Base-by-base conservation (phyloP, 1,140 invertebrate genomes). In the Zaprionus ornatus region DNA sequence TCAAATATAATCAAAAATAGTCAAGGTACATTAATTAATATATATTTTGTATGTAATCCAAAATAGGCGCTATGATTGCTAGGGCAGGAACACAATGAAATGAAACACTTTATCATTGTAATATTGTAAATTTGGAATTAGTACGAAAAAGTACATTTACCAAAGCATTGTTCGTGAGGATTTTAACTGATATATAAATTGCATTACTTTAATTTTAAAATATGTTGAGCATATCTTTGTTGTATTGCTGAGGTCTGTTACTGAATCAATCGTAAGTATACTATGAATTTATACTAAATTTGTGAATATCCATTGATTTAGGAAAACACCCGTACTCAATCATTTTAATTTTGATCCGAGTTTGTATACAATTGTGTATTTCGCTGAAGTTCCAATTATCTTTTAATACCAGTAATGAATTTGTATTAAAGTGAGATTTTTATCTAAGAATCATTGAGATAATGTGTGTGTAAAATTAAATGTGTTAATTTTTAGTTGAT, bases 81-180 rank as follows among this genome's bases (percentile, higher is more conserved):
- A 35, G n/a, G 2, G 23, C 9, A 3, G 17, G 42, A 67, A 67
- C 59, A 19, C 2, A 23, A 40, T 54, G 17, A 45, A 45, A 35
- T 56, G 29, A 52, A 69, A 61, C 66, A 69, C 54, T 35, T 45
- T 48, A 21, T 52, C 25, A 57, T 12, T 56, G 37, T 42, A 57
- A 21, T 50, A 13, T 10, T 23, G 12, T 23, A 23, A 19, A 69
- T 55, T 67, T 74, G 29, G 52, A 70, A 57, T 57, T 57, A 57
- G 72, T 62, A 63, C 40, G 59, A 29, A 56, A 70, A 74, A 74
- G 69, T 63, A 63, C 52, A 55, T 55, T 70, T 69, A 54, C 52
- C 48, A 63, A 63, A 63, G 66, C 68, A 63, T 69, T 74, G 66
- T 63, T 70, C 72, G 66, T 19, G 66, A 29, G 56, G 59, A 48